These are phyloP conservation scores for Pantala flavescens DNA, from an alignment of 1,140 invertebrate genomes.

Conservation along the genomic window DNA sequence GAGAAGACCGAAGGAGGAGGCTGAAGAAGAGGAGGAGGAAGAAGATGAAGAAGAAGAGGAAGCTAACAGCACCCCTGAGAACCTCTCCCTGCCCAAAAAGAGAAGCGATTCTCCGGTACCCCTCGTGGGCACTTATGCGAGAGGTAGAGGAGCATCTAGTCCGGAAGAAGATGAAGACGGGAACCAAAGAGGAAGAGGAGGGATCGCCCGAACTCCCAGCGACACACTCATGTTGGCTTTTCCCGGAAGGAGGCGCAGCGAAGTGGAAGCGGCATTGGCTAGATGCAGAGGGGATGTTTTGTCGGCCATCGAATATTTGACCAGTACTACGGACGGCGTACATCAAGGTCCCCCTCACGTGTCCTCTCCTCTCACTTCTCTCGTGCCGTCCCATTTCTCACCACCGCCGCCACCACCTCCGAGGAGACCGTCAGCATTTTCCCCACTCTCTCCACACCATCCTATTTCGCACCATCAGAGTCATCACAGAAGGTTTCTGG, in stretches of 20 bases:
- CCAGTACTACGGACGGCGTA: constrained; percentile 48
- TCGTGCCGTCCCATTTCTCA: constrained; percentile 24
- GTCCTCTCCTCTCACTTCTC: constrained; percentile 30
- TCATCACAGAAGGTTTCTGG: constrained; percentile 55
- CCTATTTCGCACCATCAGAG: constrained; percentile 34
- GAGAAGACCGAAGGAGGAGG: neutral
- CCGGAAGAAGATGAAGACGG: neutral
- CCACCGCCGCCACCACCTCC: constrained; percentile 23
- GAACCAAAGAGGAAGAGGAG: neutral
- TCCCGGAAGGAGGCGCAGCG: constrained; percentile 66
- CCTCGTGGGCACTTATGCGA: neutral
- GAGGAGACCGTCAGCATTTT: constrained; percentile 56
- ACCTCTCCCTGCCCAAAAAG: constrained; percentile 32
- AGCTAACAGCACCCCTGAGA: constrained; percentile 26
- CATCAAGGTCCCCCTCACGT: constrained; percentile 24
- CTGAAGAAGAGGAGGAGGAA: constrained; percentile 25
- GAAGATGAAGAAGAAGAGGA: constrained; percentile 25
- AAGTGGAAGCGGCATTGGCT: constrained; percentile 70
- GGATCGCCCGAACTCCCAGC: constrained; percentile 39
- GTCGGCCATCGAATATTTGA: constrained; percentile 79
- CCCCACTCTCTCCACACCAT: constrained; percentile 43
- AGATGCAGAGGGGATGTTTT: constrained; percentile 70
- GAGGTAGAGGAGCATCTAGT: neutral
- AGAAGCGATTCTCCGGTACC: constrained; percentile 12
- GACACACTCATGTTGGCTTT: constrained; percentile 72